A percentile compares a stretch with the other conserved stretches of the same genome.
phyloP scores from a whole-genome alignment of 1,140 invertebrate genomes.

The Druon quercuslanigerum region DNA sequence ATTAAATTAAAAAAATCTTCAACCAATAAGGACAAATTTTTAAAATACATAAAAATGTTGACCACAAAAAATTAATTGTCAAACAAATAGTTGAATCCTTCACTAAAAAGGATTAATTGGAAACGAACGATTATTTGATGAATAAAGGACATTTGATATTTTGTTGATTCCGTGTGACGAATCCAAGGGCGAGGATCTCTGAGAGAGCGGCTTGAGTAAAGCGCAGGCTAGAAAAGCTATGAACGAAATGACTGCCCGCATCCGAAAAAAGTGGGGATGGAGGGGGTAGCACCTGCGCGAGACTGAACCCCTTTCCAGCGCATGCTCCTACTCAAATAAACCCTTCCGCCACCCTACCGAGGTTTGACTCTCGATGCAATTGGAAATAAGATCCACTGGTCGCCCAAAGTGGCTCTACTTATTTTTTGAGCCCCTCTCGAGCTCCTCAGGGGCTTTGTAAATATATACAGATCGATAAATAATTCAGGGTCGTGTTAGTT shows the following conservation, averaged over 20 bases:
- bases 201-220: conserved; percentile 54
- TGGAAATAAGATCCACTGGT: conserved; percentile 51
- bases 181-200: neutral
- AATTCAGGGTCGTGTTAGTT: neutral
- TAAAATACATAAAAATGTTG: too few relatives aligned
- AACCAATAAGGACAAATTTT: too few relatives aligned
- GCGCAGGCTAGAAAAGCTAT: conserved; percentile 66
- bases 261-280: conserved; percentile 52
- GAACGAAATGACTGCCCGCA: conserved; percentile 57
- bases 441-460: conserved; percentile 39
- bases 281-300: conserved; percentile 70
- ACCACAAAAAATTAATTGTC: too few relatives aligned
- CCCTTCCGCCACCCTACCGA: conserved; percentile 39
- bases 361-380: conserved; percentile 44
- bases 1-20: too few relatives aligned
- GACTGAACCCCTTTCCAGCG: conserved; percentile 64
- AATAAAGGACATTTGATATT: too few relatives aligned
- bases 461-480: conserved; percentile 30
- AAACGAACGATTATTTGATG: too few relatives aligned
- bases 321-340: conserved; percentile 51
- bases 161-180: too few relatives aligned
- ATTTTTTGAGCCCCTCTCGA: conserved; percentile 47
- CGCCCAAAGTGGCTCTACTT: conserved; percentile 48
- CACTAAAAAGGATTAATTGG: too few relatives aligned
- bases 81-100: too few relatives aligned